Conservation (phyloP, 2,113 vertebrate genomes). For the Mionectes macconnelli region DNA sequence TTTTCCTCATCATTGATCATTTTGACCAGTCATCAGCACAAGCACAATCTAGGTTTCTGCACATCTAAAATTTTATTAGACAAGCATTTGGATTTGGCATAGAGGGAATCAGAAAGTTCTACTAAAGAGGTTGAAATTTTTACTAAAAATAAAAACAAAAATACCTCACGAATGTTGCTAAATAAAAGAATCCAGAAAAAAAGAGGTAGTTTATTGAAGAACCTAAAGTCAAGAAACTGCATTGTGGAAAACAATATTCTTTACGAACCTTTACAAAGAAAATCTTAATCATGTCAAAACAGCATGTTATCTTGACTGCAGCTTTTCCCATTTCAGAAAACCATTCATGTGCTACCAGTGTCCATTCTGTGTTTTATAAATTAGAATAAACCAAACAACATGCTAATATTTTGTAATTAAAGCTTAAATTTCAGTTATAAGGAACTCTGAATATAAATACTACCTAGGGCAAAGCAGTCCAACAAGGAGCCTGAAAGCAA, state of each 20-base stretch:
- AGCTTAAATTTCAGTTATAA: neutral
- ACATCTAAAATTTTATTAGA: neutral
- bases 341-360: neutral
- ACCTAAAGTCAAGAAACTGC: neutral
- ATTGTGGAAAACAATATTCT: neutral
- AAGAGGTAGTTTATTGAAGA: neutral
- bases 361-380: neutral
- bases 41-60: neutral
- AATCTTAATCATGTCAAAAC: neutral
- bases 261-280: neutral
- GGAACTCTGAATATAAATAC: neutral
- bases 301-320: neutral
- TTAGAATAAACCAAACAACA: neutral
- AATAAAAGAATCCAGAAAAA: neutral
- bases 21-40: neutral
- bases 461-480: neutral
- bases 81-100: neutral
- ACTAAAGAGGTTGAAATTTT: neutral
- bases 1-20: neutral
- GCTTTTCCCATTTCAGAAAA: neutral
- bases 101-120: neutral
- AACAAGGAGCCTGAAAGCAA: neutral
- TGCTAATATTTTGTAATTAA: neutral
- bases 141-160: neutral
- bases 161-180: accelerated